phyloP scores from a whole-genome alignment of 2,888 invertebrate genomes.

The Hirtodrosophila histrioides region DNA sequence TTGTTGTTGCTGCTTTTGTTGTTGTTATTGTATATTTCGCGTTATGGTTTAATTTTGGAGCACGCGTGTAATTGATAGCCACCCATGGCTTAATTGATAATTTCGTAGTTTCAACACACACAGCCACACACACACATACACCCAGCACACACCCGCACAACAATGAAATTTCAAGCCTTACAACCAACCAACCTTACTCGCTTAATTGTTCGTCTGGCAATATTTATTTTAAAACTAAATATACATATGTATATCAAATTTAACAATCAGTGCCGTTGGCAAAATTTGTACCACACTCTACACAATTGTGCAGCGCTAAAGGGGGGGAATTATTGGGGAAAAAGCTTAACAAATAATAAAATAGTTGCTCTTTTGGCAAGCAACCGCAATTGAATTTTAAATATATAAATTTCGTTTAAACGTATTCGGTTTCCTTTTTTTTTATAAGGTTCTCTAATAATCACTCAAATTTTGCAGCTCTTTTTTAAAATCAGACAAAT shows the following conservation, averaged over 20 bases:
- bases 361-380: too few species aligned
- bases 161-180: slow-evolving; percentile 16
- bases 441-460: too few species aligned
- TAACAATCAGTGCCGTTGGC: not conserved
- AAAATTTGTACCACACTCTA: too few species aligned
- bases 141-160: slow-evolving; percentile 1
- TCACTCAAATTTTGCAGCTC: too few species aligned
- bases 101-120: slow-evolving; percentile 62
- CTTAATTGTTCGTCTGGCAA: slow-evolving; percentile 35
- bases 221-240: slow-evolving; percentile 28
- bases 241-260: slow-evolving; percentile 11
- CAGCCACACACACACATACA: slow-evolving; percentile 7
- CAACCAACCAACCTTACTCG: slow-evolving; percentile 16
- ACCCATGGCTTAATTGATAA: slow-evolving; percentile 72
- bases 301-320: too few species aligned
- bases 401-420: too few species aligned
- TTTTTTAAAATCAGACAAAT: too few species aligned
- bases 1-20: slow-evolving; percentile 20
- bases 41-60: slow-evolving; percentile 73
- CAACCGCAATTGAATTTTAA: too few species aligned
- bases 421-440: too few species aligned
- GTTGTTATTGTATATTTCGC: slow-evolving; percentile 52
- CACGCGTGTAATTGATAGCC: slow-evolving; percentile 76
- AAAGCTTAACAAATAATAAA: too few species aligned
- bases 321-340: too few species aligned